Evolutionary conservation across 2,888 invertebrate genomes (phyloP).

Genomic region (Xestia rhomboidea): DNA sequence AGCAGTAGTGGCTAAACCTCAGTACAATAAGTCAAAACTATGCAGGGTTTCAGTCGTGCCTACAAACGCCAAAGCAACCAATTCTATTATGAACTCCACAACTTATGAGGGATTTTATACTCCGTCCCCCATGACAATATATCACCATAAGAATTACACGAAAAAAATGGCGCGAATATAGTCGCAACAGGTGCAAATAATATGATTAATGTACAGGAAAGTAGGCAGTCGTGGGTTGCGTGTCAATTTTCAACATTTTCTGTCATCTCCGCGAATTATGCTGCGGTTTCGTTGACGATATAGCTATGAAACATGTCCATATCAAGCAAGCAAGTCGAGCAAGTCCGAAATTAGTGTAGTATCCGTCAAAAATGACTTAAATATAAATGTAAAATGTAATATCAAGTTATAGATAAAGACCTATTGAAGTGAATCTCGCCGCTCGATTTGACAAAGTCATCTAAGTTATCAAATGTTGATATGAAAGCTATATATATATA

Average conservation of each 20-base stretch:
- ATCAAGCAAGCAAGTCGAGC: too few relatives aligned
- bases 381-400: slow-evolving; percentile 17
- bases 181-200: slow-evolving; percentile 75
- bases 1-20: slow-evolving; percentile 5
- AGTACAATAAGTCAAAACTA: slow-evolving; percentile 9
- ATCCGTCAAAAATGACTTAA: neutral
- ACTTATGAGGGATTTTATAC: slow-evolving; percentile 5
- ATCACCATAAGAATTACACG: slow-evolving; percentile 37
- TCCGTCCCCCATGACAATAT: slow-evolving; percentile 22
- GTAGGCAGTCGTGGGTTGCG: slow-evolving; percentile 41
- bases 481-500: slow-evolving; percentile 22
- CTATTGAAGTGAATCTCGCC: slow-evolving; percentile 26
- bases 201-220: slow-evolving; percentile 70
- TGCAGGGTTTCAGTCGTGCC: neutral
- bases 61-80: slow-evolving; percentile 2
- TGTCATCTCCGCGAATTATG: neutral
- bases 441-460: slow-evolving; percentile 46
- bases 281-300: neutral
- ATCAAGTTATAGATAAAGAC: slow-evolving; percentile 19
- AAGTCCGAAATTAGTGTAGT: neutral
- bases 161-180: slow-evolving; percentile 60
- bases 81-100: slow-evolving; percentile 24
- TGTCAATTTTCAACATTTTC: slow-evolving; percentile 43
- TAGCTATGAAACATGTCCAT: neutral
- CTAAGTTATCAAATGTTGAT: slow-evolving; percentile 42